Base-by-base conservation (phyloP, 2,797 vertebrate species). In the Cirrhinus mrigala region DNA sequence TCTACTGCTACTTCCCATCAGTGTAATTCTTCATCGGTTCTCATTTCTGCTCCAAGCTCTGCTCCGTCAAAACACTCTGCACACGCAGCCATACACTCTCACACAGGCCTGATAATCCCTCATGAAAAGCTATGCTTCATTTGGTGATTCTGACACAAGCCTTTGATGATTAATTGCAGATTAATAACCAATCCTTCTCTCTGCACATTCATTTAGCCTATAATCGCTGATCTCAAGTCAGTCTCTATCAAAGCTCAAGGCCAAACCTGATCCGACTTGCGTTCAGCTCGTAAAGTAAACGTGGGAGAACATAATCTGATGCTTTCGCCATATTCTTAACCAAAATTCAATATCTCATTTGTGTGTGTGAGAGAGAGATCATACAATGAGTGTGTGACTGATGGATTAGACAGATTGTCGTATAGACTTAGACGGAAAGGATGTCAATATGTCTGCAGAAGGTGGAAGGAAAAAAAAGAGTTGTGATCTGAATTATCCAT, bases 81-180 rank as follows among this genome's bases (percentile, higher is more conserved):
- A 81, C 22, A 56, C 66, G 22, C 22, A 29, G 4, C 29, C 58
- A 27, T 75, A 66, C 58, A 29, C 46, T 54, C 15, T 44, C 56
- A 46, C 76, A n/a, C 14, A 75, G 46, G 24, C 16, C 33, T 79
- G n/a, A 71, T 85, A 71, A 85, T 85, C 66, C 70, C 40, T 11
- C 8, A 22, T 22, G 14, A 48, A 84, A 66, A 84, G 33, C 73
- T 40, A 33, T 58, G 68, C 66, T 70, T 79, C 40, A 71, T 79
- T 78, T 84, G 62, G 48, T 24, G 50, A 58, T 79, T 58, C 40
- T 79, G 76, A 52, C 83, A 77, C 69, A 70, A 84, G 40, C 52
- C 64, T 79, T 78, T 84, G 82, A 84, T 75, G 83, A 79, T 84
- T 70, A 69, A 84, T 79, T 79, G 83, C 56, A 79, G 83, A 84